A percentile compares a stretch with the other conserved stretches of the same genome.
phyloP scores from a whole-genome alignment of 2,113 vertebrate genomes.

The Scomber japonicus region DNA sequence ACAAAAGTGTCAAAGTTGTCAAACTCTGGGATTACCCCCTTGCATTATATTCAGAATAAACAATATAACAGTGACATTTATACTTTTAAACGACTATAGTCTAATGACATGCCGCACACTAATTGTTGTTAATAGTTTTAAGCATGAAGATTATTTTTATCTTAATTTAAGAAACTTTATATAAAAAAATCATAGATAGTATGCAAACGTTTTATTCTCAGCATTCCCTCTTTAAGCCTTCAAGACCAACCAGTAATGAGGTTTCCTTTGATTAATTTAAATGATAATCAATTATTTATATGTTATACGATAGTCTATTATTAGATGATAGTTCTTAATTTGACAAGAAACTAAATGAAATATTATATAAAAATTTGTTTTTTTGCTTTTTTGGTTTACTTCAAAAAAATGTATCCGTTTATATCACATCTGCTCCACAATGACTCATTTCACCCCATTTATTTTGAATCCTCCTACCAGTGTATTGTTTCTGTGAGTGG shows the following conservation, averaged over 20 bases:
- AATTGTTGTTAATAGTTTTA: neutral
- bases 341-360: neutral
- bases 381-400: neutral
- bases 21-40: no score
- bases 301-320: neutral
- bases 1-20: no score
- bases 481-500: conserved; percentile 9
- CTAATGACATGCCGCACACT: neutral
- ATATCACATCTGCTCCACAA: conserved; percentile 8
- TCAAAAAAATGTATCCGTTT: neutral
- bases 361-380: neutral
- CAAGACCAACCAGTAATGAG: neutral
- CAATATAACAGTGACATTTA: no score
- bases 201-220: neutral
- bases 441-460: conserved; percentile 38
- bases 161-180: neutral
- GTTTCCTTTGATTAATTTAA: neutral
- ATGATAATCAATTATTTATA: neutral
- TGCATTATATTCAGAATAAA: no score
- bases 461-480: conserved; percentile 18
- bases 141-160: neutral
- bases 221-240: neutral
- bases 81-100: neutral
- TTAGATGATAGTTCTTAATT: neutral
- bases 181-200: no score